Percentiles rank a stretch among this genome's conserved stretches.
Conservation (phyloP, 2,888 invertebrate species). For the Epirrhoe alternata region DNA sequence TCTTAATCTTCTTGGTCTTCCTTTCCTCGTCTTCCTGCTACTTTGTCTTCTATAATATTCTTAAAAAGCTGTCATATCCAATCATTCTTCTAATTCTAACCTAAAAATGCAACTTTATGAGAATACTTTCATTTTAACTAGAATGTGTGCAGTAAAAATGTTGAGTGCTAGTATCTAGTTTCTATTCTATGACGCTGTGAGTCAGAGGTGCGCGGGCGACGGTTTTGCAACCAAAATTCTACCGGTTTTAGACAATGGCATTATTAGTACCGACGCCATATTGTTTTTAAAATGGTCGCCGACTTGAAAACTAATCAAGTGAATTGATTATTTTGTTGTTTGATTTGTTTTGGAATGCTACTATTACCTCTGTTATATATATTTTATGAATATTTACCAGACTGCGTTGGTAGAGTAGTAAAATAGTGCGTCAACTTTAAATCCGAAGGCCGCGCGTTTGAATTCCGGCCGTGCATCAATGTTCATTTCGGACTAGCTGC, state of each 20-base stretch:
- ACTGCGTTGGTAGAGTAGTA: neutral
- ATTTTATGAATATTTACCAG: neutral
- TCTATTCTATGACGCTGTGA: slow-evolving; percentile 55
- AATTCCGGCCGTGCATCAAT: too few species aligned
- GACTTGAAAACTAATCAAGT: slow-evolving; percentile 33
- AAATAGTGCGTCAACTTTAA: too few species aligned
- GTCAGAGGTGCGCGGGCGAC: slow-evolving; percentile 76
- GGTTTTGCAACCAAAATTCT: slow-evolving; percentile 84
- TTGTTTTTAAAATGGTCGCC: slow-evolving; percentile 58
- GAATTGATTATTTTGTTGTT: slow-evolving; percentile 4
- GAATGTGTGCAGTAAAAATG: slow-evolving; percentile 5
- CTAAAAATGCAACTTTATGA: too few species aligned
- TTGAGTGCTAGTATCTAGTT: neutral
- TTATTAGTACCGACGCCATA: slow-evolving; percentile 80
- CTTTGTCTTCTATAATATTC: too few species aligned
- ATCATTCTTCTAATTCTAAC: too few species aligned
- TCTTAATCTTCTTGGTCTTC: too few species aligned
- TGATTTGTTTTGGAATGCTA: neutral
- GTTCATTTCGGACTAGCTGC: too few species aligned
- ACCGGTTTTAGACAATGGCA: slow-evolving; percentile 82
- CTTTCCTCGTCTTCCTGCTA: too few species aligned
- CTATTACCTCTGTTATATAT: neutral
- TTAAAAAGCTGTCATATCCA: too few species aligned
- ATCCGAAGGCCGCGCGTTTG: too few species aligned
- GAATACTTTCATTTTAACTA: too few species aligned